Evolutionary conservation across 2,113 vertebrate genomes (phyloP).

Genomic region (Coryphaenoides rupestris): DNA sequence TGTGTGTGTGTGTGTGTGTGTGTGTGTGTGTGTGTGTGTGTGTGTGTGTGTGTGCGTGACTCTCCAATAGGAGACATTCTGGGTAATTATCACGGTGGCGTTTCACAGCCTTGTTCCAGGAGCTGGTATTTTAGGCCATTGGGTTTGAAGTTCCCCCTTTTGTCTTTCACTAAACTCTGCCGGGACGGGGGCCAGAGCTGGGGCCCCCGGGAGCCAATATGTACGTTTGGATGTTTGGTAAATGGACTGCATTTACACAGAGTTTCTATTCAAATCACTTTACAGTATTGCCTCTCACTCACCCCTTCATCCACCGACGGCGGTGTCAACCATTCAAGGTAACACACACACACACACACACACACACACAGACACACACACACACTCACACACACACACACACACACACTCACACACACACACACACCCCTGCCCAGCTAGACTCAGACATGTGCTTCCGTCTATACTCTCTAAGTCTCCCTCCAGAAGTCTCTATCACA

Average conservation of each 20-base stretch:
- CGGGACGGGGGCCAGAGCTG: conserved; percentile 25
- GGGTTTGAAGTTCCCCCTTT: conserved; percentile 67
- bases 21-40: background rate
- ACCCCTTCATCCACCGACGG: too few relatives aligned
- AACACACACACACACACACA: conserved; percentile 9
- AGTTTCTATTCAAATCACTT: too few relatives aligned
- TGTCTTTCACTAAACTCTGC: conserved; percentile 56
- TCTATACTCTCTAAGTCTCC: too few relatives aligned
- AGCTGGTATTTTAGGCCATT: conserved; percentile 63
- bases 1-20: conserved; percentile 1
- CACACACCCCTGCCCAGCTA: too few relatives aligned
- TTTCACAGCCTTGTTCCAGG: conserved; percentile 63
- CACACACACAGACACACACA: background rate
- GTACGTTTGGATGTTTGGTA: background rate
- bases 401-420: background rate
- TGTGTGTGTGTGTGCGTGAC: conserved; percentile 30
- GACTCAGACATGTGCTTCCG: too few relatives aligned
- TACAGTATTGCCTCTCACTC: too few relatives aligned
- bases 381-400: conserved; percentile 1
- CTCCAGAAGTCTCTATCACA: too few relatives aligned
- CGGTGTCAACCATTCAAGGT: too few relatives aligned
- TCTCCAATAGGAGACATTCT: conserved; percentile 51
- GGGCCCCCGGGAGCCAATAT: too few relatives aligned
- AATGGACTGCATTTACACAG: too few relatives aligned
- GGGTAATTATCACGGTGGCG: conserved; percentile 72